These are phyloP conservation scores for Rhynchonycteris naso DNA, from an alignment of 2,797 vertebrate genomes.

Conservation along the genomic window DNA sequence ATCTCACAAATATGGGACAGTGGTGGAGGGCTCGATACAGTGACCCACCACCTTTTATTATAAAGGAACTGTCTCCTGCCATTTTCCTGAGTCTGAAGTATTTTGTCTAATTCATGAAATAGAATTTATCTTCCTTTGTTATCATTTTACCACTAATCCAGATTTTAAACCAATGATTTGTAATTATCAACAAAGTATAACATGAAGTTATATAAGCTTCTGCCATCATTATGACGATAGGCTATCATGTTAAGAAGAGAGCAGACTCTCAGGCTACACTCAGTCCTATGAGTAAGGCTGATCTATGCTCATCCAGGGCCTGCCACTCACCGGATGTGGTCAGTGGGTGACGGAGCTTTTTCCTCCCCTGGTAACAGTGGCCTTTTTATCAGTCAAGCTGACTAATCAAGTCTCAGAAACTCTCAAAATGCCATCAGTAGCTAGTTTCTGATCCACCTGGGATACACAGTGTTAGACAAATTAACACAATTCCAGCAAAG, in stretches of 20 bases:
- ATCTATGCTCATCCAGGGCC: fast-evolving
- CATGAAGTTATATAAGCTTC: not conserved
- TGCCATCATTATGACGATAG: not conserved
- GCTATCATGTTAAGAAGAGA: not conserved
- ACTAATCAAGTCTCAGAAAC: not conserved
- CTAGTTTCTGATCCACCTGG: not conserved
- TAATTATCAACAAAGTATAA: not conserved
- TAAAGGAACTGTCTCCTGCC: not conserved
- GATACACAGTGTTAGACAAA: not conserved
- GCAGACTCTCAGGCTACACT: not conserved
- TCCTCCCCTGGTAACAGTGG: not conserved
- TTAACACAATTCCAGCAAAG: not conserved
- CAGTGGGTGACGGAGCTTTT: not conserved
- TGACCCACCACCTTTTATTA: not conserved
- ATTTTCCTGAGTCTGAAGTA: not conserved
- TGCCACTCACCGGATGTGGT: not conserved
- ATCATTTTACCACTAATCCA: slow-evolving; percentile 22
- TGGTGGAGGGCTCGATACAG: not conserved
- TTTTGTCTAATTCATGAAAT: not conserved
- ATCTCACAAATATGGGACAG: not conserved
- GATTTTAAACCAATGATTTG: not conserved
- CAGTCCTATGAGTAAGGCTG: no score
- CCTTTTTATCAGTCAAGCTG: not conserved
- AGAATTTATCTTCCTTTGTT: not conserved
- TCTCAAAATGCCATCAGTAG: not conserved